These are phyloP conservation scores for Lepidonotus clava DNA, from an alignment of 2,888 invertebrate genomes.

Conservation along the genomic window DNA sequence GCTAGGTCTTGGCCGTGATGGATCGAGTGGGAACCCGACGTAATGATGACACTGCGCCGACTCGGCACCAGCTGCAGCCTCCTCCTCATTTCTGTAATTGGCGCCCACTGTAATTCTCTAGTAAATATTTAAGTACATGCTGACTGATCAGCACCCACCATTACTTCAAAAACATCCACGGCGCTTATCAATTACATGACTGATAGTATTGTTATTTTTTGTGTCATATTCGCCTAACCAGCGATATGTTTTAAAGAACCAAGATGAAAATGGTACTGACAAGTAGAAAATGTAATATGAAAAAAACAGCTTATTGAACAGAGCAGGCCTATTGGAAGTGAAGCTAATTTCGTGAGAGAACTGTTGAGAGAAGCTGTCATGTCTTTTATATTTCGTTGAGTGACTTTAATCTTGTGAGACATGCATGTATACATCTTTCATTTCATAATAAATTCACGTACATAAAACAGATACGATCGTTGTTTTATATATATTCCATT, in stretches of 20 bases:
- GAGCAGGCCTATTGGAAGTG: too few species aligned
- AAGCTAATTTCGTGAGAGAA: background rate
- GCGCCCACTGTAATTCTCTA: slow-evolving; percentile 25
- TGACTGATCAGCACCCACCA: slow-evolving; percentile 20
- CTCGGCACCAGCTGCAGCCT: background rate
- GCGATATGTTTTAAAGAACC: too few species aligned
- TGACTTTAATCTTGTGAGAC: too few species aligned
- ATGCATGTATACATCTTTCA: background rate
- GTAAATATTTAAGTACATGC: slow-evolving; percentile 44
- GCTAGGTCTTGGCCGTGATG: background rate
- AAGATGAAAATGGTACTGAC: too few species aligned
- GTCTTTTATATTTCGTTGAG: too few species aligned
- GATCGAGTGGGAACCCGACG: background rate
- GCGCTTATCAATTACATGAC: background rate
- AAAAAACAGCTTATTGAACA: too few species aligned
- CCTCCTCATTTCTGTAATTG: slow-evolving; percentile 39
- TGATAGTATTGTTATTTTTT: background rate
- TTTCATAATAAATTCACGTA: background rate
- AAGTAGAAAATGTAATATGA: too few species aligned
- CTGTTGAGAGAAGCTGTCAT: too few species aligned
- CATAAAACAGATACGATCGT: background rate
- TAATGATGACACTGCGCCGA: background rate
- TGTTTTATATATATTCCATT: too few species aligned
- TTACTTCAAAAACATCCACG: slow-evolving; percentile 4
- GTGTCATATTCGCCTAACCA: too few species aligned